Base-by-base conservation (phyloP, 2,888 invertebrate genomes). In the Rhodophaea formosa region DNA sequence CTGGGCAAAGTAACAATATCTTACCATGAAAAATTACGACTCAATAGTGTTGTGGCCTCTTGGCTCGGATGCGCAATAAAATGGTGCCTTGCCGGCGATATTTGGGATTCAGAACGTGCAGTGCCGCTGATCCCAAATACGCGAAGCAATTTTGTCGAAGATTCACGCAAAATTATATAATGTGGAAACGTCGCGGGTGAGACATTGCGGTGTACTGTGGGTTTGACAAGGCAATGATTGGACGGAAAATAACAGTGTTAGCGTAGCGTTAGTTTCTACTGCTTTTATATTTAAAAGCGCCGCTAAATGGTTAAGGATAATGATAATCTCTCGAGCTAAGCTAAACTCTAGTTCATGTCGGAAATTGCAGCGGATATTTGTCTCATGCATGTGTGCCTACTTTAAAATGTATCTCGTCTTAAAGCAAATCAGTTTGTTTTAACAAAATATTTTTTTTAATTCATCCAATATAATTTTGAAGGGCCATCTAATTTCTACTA, bases 11-110 rank as follows among this genome's bases (percentile, higher is more conserved):
- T 80, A 77, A 81, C 80, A 82, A 80, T 85, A 84, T 82, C 80
- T 84, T 82, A 80, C 80, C 77, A 80, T 79, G 77, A 80, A 80
- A 79, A 82, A 84, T 84, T 82, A 82, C 78, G 77, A 74, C 72
- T 75, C 72, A 71, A 75, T 78, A 76, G 74, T 74, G 74, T 71
- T 75, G 79, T 75, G 82, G 80, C 77, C 72, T 76, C 66, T 84
- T 82, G 82, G 84, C 83, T 80, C 72, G 71, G 65, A 69, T 74
- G 67, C 64, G 78, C 77, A 77, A 85, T 84, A 83, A 84, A 84
- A 82, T 72, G 70, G 73, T 71, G 75, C 72, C 71, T 79, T 71
- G 74, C 74, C 75, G 73, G 74, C 63, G 68, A 68, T 77, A 76
- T 80, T 80, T 80, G 74, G 72, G 73, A 78, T 77, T 79, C 74